Evolutionary conservation across 2,797 vertebrate genomes (phyloP), one percentile per base, ranked within the genome.

Genomic region (Rhincodon typus): DNA sequence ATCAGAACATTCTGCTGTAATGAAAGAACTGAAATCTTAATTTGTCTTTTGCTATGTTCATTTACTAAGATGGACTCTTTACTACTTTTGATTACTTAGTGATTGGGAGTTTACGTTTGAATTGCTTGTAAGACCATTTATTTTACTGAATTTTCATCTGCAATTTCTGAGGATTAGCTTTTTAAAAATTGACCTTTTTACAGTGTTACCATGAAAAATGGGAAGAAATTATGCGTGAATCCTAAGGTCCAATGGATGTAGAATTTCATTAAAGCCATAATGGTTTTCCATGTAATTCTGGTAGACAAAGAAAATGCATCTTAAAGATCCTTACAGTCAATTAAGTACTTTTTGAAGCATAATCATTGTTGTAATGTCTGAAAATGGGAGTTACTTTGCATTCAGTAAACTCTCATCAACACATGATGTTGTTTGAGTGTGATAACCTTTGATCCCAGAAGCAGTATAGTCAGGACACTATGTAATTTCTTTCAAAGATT

Each of bases 201-300:
- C 70, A 95, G 94, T 74, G 42, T 95, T 30, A 74, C 27, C 23
- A 15, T 95, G 94, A 95, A 77, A 95, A 77, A 19, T 72, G 46
- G 72, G 5, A 95, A 50, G 23, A 95, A 95, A 66, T 27, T 95
- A 3, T 95, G 94, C 50, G 27, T 95, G 69, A 38, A 95, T 95
- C 94, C 94, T 50, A 34, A n/a, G 3, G 70, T 70, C 94, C 53
- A 95, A 30, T 95, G 94, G 94, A 4, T 77, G 70, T 77, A 95
- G 94, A 50, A 23, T 21, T 30, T 95, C 72, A 74, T 95, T 57
- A 42, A 93, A 69, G 46, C 38, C 67, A 15, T 10, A 19, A n/a
- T n/a, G n/a, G n/a, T n/a, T n/a, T n/a, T n/a, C n/a, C n/a, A n/a
- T n/a, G n/a, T n/a, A n/a, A n/a, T n/a, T n/a, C n/a, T n/a, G n/a